Conservation (phyloP, 2,797 vertebrate species). For the Cuculus canorus region DNA sequence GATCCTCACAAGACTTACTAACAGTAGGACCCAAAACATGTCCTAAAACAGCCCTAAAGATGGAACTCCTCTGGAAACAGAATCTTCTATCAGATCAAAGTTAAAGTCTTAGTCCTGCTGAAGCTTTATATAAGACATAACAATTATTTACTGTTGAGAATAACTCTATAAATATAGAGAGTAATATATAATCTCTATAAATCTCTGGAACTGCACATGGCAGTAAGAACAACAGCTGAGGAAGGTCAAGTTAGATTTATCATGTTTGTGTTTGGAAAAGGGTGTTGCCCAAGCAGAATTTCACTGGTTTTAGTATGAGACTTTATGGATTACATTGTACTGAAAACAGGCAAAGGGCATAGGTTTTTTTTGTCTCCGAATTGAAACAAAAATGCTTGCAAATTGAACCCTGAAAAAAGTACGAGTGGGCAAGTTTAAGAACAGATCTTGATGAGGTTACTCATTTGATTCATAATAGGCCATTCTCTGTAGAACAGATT, state of each 20-base stretch:
- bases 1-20: background rate
- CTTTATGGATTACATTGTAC: background rate
- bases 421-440: background rate
- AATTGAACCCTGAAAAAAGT: background rate
- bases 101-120: background rate
- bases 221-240: background rate
- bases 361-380: background rate
- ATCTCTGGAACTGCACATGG: background rate
- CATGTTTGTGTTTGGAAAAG: background rate
- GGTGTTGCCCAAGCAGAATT: background rate
- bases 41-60: background rate
- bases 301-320: background rate
- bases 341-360: background rate
- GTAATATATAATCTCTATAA: background rate
- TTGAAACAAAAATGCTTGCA: background rate
- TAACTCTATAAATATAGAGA: constrained; percentile 11
- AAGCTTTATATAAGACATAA: background rate
- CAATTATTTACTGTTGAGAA: constrained; percentile 20
- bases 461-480: background rate
- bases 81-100: constrained; percentile 8
- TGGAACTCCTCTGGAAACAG: background rate
- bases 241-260: background rate
- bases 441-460: background rate
- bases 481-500: background rate
- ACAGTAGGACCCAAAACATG: background rate